Base-by-base conservation (phyloP, 2,797 vertebrate species). In the Amblyopsis hoosieri region DNA sequence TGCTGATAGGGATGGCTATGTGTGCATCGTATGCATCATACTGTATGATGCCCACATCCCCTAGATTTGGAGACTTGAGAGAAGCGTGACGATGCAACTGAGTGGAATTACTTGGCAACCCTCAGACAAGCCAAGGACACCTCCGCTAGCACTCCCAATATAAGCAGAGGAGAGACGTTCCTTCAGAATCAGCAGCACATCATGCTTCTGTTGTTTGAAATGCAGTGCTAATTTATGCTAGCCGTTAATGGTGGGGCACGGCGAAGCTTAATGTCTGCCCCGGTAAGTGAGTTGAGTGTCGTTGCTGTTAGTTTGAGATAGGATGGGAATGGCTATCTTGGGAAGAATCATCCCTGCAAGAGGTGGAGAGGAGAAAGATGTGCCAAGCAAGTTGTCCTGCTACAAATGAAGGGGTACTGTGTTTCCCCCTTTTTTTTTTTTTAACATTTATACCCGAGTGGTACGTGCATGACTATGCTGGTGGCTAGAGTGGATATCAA, bases 1-100 rank as follows among this genome's bases (percentile, higher is more conserved):
- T 56, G 62, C 66, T 79, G 61, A 52, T 45, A 54, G 64, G 67
- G 72, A 75, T 64, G 63, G 72, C 79, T 78, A 62, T 48, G 62
- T 67, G 15, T 66, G 62, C 23, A 57, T 63, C 63, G 76, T 74
- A 77, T 69, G 81, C 84, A 90, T 84, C 55, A 46, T 81, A 84
- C 87, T 85, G 66, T 78, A 81, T 67, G 78, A 89, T 69, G 62
- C 89, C 87, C 87, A 90, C 89, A 64, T 86, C 85, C 83, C 69
- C 72, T 12, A 53, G 72, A 69, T 69, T 80, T 79, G 76, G 77
- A 79, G 23, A 29, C 23, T 29, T 29, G 3, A 29, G 80, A 65
- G 67, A 64, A 79, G 72, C 71, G 69, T 69, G 71, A 80, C 64
- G 74, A 71, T 66, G 64, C 73, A 75, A 76, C 58, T 7, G 71